phyloP scores from a whole-genome alignment of 2,888 invertebrate species.

The Temnothorax rugatulus region DNA sequence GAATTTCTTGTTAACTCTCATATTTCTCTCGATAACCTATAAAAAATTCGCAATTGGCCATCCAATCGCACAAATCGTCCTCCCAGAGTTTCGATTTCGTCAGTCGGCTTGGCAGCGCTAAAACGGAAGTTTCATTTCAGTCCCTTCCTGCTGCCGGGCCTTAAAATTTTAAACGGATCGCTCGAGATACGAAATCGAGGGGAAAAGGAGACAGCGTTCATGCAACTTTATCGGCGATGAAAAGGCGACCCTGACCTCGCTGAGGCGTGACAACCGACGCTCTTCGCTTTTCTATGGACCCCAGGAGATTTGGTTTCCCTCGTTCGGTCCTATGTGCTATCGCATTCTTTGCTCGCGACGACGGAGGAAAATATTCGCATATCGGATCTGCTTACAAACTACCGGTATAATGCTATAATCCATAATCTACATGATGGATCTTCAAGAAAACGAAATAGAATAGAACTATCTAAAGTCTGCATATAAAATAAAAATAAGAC shows the following conservation, averaged over 20 bases:
- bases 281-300: slow-evolving; percentile 31
- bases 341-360: slow-evolving; percentile 1
- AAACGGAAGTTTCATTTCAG: slow-evolving; percentile 55
- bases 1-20: slow-evolving; percentile 30
- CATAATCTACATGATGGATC: neutral
- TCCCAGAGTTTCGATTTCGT: slow-evolving; percentile 42
- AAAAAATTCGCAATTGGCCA: slow-evolving; percentile 22
- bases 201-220: slow-evolving; percentile 58
- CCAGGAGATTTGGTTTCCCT: slow-evolving; percentile 31
- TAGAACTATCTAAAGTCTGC: neutral
- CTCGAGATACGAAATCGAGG: slow-evolving; percentile 1
- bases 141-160: slow-evolving; percentile 40
- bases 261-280: slow-evolving; percentile 33
- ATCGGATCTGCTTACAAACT: slow-evolving; percentile 27
- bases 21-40: slow-evolving; percentile 6
- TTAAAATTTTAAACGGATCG: slow-evolving; percentile 67
- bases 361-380: slow-evolving; percentile 16
- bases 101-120: slow-evolving; percentile 36
- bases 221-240: slow-evolving; percentile 63
- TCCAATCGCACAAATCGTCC: slow-evolving; percentile 31
- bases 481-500: slow-evolving; percentile 18
- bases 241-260: slow-evolving; percentile 72
- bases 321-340: slow-evolving; percentile 14
- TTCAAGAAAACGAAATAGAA: slow-evolving; percentile 10
- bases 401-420: slow-evolving; percentile 12